A percentile compares a stretch with the other conserved stretches of the same genome.
Evolutionary conservation across 2,797 vertebrate species (phyloP).

Genomic region (Cirrhinus molitorella): DNA sequence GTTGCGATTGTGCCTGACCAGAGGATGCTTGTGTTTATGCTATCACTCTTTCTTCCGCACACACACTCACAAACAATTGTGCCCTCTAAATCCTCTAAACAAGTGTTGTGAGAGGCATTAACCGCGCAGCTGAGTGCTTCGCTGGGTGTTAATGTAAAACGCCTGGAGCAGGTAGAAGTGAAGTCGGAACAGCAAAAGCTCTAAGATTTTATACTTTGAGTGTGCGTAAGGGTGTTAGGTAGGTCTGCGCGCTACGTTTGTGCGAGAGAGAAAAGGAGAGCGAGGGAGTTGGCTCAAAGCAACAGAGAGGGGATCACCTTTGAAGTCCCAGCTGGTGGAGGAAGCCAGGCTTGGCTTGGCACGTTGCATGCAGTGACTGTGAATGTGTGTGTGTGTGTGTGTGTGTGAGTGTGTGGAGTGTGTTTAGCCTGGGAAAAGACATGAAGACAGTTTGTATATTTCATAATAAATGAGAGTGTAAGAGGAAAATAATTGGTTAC

Average conservation of each 20-base stretch:
- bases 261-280: conserved; percentile 46
- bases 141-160: conserved; percentile 41
- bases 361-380: conserved; percentile 37
- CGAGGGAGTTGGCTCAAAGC: conserved; percentile 46
- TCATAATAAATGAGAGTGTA: conserved; percentile 62
- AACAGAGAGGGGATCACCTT: conserved; percentile 63
- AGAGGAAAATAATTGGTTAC: conserved; percentile 63
- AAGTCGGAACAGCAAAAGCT: conserved; percentile 41
- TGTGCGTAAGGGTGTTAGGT: conserved; percentile 42
- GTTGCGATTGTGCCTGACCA: conserved; percentile 45
- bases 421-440: conserved; percentile 48
- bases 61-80: conserved; percentile 13
- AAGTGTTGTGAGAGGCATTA: conserved; percentile 52
- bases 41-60: not conserved
- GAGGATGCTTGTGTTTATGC: conserved; percentile 34
- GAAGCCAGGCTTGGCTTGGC: conserved; percentile 62
- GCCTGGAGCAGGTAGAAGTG: conserved; percentile 19
- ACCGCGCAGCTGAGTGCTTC: conserved; percentile 38
- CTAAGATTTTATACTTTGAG: conserved; percentile 32
- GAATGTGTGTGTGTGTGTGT: conserved; percentile 50
- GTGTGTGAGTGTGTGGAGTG: conserved; percentile 14
- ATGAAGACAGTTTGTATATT: conserved; percentile 58
- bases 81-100: conserved; percentile 43
- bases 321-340: conserved; percentile 66
- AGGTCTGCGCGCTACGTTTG: conserved; percentile 56